phyloP scores from a whole-genome alignment of 2,113 vertebrate genomes.

The Diadophis punctatus region DNA sequence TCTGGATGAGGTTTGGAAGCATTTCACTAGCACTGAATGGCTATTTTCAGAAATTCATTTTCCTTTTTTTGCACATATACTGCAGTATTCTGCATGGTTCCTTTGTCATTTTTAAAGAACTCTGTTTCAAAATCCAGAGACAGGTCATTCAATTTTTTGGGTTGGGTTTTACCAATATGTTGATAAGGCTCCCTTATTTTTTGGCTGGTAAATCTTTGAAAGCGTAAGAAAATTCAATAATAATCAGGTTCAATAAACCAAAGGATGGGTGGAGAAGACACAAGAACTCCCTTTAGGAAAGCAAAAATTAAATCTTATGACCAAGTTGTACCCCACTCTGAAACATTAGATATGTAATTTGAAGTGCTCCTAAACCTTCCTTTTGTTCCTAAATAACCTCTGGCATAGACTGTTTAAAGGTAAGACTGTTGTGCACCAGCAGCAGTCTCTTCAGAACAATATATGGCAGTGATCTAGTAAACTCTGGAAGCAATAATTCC shows the following conservation, averaged over 20 bases:
- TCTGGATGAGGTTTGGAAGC: background rate
- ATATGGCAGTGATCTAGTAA: background rate
- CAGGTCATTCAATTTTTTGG: background rate
- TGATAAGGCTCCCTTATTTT: background rate
- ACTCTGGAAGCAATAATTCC: background rate
- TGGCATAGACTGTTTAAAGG: background rate
- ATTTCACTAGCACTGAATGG: background rate
- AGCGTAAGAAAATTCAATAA: background rate
- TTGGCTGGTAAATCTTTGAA: background rate
- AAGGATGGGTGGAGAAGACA: background rate
- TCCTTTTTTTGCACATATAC: background rate
- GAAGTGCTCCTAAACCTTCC: background rate
- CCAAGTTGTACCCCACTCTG: background rate
- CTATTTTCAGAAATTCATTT: background rate
- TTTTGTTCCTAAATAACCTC: background rate
- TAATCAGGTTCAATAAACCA: background rate
- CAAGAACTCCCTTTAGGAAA: background rate
- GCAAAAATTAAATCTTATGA: too few relatives aligned
- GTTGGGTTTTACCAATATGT: background rate
- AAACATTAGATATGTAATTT: background rate
- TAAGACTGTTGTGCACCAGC: background rate
- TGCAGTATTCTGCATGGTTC: background rate
- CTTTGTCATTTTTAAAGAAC: background rate
- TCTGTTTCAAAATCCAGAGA: background rate
- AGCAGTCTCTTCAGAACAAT: background rate